phyloP scores from a whole-genome alignment of 2,888 invertebrate genomes.

The Polymixis flavicincta region DNA sequence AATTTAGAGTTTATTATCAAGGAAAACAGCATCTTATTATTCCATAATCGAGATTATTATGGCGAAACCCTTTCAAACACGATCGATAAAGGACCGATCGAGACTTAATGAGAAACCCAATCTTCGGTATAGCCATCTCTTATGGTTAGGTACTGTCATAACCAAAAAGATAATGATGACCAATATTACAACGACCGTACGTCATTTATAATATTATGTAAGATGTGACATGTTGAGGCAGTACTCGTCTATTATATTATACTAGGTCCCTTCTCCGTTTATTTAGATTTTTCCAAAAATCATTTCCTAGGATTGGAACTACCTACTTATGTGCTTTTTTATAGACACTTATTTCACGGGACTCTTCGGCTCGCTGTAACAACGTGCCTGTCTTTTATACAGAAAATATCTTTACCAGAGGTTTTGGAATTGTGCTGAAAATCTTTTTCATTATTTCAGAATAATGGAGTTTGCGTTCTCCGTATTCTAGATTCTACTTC shows the following conservation, averaged over 20 bases:
- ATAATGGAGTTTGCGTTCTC: neutral
- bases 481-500: neutral
- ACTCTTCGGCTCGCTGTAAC: neutral
- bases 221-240: neutral
- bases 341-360: neutral
- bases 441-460: neutral
- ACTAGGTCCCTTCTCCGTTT: no score
- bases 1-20: neutral
- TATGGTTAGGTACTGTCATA: neutral
- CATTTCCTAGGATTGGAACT: neutral
- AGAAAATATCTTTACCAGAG: neutral
- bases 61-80: conserved; percentile 18
- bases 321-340: no score
- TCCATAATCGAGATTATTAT: conserved; percentile 17
- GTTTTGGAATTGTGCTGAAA: neutral
- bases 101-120: neutral
- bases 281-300: neutral
- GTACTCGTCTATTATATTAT: no score
- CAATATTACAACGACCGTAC: no score
- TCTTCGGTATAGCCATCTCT: neutral
- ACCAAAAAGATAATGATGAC: neutral
- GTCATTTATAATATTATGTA: no score
- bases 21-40: neutral
- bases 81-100: conserved; percentile 9
- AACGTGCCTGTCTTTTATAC: neutral